Evolutionary conservation across 53 echinoderm and acorn worm genomes (phyloP).

Genomic region (Paelopatides confundens): DNA sequence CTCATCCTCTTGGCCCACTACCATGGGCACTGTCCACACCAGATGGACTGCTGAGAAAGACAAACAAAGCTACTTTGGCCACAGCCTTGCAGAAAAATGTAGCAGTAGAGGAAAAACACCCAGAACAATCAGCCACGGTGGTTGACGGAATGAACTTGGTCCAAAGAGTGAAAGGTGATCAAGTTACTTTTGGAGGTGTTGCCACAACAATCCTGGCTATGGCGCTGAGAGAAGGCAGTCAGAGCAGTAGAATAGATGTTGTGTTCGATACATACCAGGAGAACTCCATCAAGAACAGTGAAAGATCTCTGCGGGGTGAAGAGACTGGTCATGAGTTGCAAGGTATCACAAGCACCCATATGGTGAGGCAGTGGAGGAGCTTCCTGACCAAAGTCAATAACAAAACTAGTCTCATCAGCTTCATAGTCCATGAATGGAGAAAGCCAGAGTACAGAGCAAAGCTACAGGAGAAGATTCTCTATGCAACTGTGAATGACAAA

Average conservation of each 20-base stretch:
- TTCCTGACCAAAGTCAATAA: not conserved
- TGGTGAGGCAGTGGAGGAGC: constrained; percentile 40
- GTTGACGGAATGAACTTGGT: not conserved
- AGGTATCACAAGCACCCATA: not conserved
- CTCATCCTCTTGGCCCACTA: constrained; percentile 45
- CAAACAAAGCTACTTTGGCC: not conserved
- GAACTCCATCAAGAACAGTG: constrained; percentile 23
- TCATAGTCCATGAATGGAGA: not conserved
- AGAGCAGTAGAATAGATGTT: not conserved
- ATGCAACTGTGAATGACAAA: constrained; percentile 23
- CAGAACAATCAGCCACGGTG: not conserved
- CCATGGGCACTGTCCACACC: constrained; percentile 25
- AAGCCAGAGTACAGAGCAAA: not conserved
- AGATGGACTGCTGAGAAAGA: not conserved
- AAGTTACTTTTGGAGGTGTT: no score
- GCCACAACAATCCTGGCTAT: not conserved
- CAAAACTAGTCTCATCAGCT: constrained; percentile 12
- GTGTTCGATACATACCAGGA: constrained; percentile 28
- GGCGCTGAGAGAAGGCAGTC: not conserved
- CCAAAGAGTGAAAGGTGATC: not conserved
- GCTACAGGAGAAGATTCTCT: constrained; percentile 4
- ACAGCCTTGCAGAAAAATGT: not conserved
- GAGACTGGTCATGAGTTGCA: not conserved
- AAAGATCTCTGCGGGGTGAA: not conserved
- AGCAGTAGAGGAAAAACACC: not conserved